phyloP scores from a whole-genome alignment of 2,113 vertebrate species.

The Anser brachyrhynchus region DNA sequence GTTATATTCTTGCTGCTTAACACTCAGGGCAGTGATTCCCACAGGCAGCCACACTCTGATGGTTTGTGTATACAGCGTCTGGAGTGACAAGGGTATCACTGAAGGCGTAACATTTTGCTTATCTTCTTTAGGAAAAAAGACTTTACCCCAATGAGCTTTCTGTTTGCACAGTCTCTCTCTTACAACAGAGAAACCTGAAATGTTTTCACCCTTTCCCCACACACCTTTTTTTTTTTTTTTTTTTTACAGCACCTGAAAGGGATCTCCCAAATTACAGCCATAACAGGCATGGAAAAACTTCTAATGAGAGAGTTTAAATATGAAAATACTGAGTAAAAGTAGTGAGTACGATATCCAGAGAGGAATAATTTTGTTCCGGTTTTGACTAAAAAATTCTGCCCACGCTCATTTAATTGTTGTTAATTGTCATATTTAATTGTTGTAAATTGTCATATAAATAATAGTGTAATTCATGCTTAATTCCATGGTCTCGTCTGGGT shows the following conservation, averaged over 20 bases:
- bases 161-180: neutral
- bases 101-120: neutral
- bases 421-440: neutral
- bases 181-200: neutral
- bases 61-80: neutral
- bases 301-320: neutral
- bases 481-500: neutral
- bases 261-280: neutral
- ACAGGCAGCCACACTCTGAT: neutral
- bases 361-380: neutral
- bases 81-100: neutral
- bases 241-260: neutral
- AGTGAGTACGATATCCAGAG: neutral
- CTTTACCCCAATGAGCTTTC: neutral
- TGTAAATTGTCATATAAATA: no score
- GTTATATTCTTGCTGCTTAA: neutral
- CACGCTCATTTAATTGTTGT: neutral
- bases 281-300: neutral
- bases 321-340: neutral
- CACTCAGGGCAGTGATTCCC: neutral
- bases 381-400: neutral
- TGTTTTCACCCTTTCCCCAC: neutral
- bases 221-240: no score
- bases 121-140: neutral
- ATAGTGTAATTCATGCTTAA: neutral